Base-by-base conservation (phyloP, 2,888 invertebrate species). In the Tetrapedia diversipes region DNA sequence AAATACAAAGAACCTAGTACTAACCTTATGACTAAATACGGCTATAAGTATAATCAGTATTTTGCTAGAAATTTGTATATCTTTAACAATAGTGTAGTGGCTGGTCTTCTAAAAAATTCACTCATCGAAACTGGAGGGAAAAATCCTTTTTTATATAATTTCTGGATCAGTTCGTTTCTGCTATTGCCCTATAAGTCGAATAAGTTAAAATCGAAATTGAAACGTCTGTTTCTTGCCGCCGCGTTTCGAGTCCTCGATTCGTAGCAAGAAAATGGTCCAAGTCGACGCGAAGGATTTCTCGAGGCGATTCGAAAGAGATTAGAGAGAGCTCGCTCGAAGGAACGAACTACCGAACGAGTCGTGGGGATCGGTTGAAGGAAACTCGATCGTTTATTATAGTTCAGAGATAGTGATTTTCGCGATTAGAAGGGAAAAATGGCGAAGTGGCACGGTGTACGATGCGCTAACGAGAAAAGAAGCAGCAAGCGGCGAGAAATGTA, bases 361-460 rank as follows among this genome's bases (percentile, higher is more conserved):
- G 11, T 34, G 53, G 3, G 32, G 67, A 66, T 53, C 27, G 54
- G 47, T 60, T 24, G 47, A 75, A n/a, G 65, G 70, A 29, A 60
- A 47, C 63, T 32, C 34, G 60, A 60, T 41, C 65, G 74, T 76
- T 73, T 60, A 73, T 76, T 76, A 59, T 4, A n/a, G 45, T 54
- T 39, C 11, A 49, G 72, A 49, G 47, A 63, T 56, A 63, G 72
- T 41, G 72, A 73, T 73, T 73, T 73, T 73, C 63, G 27, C 54
- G 63, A 73, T 73, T 63, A 54, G 32, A 54, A 24, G 10, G 73
- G 63, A 63, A 63, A 65, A 71, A 73, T 63, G 32, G n/a, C n/a
- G 54, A 63, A 27, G 54, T 54, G 11, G 8, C 8, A 10, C 7
- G 29, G n/a, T 22, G 14, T 43, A 24, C 16, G 68, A 11, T 2